phyloP scores from a whole-genome alignment of 2,797 vertebrate species.

The Mormyrops attenuatus region DNA sequence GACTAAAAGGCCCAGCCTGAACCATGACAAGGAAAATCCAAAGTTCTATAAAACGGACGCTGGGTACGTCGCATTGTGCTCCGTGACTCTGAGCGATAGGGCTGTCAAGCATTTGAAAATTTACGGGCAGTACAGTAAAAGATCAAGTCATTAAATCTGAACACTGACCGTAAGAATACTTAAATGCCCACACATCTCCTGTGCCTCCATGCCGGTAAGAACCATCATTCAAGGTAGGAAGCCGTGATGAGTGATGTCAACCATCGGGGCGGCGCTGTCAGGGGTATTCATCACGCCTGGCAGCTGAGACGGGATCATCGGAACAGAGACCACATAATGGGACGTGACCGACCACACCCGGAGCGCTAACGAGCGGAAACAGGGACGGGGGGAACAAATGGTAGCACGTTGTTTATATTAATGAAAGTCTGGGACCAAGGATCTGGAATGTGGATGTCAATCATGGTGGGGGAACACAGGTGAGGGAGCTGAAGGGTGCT shows the following conservation, averaged over 20 bases:
- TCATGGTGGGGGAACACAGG: neutral
- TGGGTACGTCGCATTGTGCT: neutral
- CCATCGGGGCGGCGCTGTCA: neutral
- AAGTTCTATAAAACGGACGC: neutral
- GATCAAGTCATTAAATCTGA: slow-evolving; percentile 6
- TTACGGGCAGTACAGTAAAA: neutral
- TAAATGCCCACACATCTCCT: neutral
- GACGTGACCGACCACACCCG: slow-evolving; percentile 54
- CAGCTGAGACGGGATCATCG: neutral
- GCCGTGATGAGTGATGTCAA: neutral
- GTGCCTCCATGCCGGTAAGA: neutral
- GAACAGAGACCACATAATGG: slow-evolving; percentile 44
- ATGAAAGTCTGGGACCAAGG: slow-evolving; percentile 29
- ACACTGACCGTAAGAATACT: slow-evolving; percentile 6
- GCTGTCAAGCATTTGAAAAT: neutral
- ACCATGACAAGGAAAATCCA: neutral
- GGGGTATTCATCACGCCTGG: neutral
- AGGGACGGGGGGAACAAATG: slow-evolving; percentile 18
- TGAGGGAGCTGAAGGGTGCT: neutral
- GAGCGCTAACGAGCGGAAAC: slow-evolving; percentile 37
- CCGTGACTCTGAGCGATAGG: neutral
- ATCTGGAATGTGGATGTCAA: neutral
- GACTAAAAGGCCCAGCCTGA: neutral
- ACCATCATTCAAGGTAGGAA: slow-evolving; percentile 2
- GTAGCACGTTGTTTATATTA: neutral